phyloP scores from a whole-genome alignment of 2,797 vertebrate genomes.

The Phataginus tetradactyla region DNA sequence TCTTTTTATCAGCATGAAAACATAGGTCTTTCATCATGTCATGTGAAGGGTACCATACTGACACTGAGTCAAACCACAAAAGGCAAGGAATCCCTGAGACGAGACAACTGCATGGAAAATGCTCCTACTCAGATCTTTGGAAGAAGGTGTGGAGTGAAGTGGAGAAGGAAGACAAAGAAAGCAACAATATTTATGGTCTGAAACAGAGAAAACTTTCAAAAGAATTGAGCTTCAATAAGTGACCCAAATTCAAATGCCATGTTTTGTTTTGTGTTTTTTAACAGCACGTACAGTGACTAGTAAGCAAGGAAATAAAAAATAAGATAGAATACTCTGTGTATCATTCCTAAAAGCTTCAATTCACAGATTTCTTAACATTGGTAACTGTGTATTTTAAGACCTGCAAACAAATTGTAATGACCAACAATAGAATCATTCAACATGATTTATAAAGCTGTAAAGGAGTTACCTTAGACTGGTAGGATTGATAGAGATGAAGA shows the following conservation, averaged over 20 bases:
- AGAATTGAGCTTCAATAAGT: background rate
- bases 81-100: background rate
- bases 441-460: background rate
- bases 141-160: background rate
- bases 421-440: background rate
- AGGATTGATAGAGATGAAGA: background rate
- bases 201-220: slow-evolving; percentile 41
- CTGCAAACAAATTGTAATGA: background rate
- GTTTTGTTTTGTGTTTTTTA: background rate
- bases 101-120: background rate
- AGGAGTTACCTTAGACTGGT: background rate
- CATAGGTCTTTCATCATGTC: background rate
- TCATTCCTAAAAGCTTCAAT: background rate
- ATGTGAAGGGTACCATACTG: background rate
- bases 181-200: background rate
- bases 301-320: background rate
- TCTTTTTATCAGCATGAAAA: slow-evolving; percentile 4
- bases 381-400: background rate
- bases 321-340: background rate
- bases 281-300: background rate
- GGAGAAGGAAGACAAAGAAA: background rate
- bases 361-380: background rate
- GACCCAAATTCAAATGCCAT: background rate
- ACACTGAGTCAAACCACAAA: background rate
- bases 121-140: background rate